These are phyloP conservation scores for Oscheius sp. DNA, from an alignment of 2,888 invertebrate species.

Conservation along the genomic window DNA sequence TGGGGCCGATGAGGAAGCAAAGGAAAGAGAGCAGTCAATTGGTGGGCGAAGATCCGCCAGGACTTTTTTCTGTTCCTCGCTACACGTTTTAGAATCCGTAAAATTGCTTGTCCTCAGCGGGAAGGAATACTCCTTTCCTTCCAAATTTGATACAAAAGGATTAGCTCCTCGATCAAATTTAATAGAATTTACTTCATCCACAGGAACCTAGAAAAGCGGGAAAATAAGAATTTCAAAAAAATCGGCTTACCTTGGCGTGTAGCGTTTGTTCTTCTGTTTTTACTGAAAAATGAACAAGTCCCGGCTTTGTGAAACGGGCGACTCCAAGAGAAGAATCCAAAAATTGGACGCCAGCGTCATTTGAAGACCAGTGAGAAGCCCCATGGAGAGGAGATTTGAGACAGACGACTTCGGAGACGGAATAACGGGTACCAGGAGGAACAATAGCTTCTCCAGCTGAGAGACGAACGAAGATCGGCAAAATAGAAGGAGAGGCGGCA, in stretches of 20 bases:
- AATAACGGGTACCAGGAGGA: slow-evolving; percentile 40
- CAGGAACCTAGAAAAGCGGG: too few species aligned
- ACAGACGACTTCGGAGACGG: slow-evolving; percentile 51
- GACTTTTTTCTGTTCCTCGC: slow-evolving; percentile 36
- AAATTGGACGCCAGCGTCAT: slow-evolving; percentile 45
- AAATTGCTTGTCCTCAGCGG: slow-evolving; percentile 12
- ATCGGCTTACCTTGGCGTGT: slow-evolving; percentile 40
- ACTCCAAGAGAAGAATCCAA: slow-evolving; percentile 44
- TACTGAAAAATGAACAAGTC: slow-evolving; percentile 43
- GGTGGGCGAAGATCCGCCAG: slow-evolving; percentile 38
- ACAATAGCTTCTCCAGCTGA: slow-evolving; percentile 48
- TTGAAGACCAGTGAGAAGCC: slow-evolving; percentile 35
- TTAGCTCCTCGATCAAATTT: slow-evolving; percentile 1
- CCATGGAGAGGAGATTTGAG: slow-evolving; percentile 37
- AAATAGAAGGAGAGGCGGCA: slow-evolving; percentile 39
- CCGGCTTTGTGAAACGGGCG: slow-evolving; percentile 42
- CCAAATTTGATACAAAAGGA: slow-evolving; percentile 12
- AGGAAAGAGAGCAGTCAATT: slow-evolving; percentile 40
- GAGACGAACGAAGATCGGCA: slow-evolving; percentile 58
- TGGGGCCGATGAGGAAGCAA: slow-evolving; percentile 10
- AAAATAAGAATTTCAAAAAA: slow-evolving; percentile 6
- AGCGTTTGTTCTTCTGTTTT: slow-evolving; percentile 42
- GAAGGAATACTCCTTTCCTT: slow-evolving; percentile 21
- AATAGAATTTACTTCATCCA: not conserved
- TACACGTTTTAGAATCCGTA: slow-evolving; percentile 39